A percentile compares a stretch with the other conserved stretches of the same genome.
Conservation (phyloP, 2,888 invertebrate genomes). For the Agelastica alni region DNA sequence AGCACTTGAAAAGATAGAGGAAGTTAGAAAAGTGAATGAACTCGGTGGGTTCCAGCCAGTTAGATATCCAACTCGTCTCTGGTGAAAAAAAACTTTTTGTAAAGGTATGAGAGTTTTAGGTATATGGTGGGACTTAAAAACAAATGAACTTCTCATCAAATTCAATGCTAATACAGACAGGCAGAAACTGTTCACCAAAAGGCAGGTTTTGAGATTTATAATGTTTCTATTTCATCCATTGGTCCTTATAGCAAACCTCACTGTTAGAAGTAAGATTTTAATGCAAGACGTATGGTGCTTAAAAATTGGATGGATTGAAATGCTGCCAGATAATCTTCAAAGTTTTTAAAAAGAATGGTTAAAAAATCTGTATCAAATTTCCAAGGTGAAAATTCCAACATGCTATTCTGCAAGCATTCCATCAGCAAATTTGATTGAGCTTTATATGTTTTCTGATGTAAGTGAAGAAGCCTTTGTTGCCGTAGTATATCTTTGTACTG, state of each 20-base stretch:
- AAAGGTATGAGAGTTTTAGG: too few species aligned
- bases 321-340: background rate
- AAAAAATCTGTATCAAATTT: background rate
- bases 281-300: background rate
- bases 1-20: too few species aligned
- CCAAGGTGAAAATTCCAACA: background rate
- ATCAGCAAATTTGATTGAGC: background rate
- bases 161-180: too few species aligned
- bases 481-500: background rate
- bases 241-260: background rate
- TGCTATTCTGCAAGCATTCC: too few species aligned
- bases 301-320: background rate
- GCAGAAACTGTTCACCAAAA: too few species aligned
- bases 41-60: too few species aligned
- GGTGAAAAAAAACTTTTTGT: too few species aligned
- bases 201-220: background rate
- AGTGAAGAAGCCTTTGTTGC: background rate
- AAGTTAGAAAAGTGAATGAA: too few species aligned
- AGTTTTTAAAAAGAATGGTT: background rate
- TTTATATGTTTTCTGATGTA: slow-evolving; percentile 3
- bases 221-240: background rate
- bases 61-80: too few species aligned
- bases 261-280: background rate
- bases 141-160: too few species aligned
- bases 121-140: too few species aligned